Evolutionary conservation across 2,113 vertebrate genomes (phyloP).

Genomic region (Cyanoderma ruficeps): DNA sequence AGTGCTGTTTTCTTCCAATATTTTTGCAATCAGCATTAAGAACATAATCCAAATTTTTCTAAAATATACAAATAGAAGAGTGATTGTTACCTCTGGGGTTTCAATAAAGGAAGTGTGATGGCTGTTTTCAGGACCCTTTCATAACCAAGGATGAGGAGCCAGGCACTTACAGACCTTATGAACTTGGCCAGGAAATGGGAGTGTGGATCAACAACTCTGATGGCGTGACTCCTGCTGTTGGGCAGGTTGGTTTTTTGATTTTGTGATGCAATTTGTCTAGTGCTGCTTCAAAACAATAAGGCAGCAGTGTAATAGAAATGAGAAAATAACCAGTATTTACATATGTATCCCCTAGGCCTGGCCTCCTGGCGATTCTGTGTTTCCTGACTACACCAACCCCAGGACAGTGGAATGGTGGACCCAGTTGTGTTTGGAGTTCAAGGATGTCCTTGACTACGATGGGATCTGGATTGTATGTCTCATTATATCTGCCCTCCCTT

Average conservation of each 20-base stretch:
- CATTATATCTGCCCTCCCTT: neutral
- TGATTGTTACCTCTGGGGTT: neutral
- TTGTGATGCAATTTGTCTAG: neutral
- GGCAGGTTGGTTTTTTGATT: slow-evolving; percentile 72
- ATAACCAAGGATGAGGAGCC: slow-evolving; percentile 56
- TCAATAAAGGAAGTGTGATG: neutral
- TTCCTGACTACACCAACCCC: slow-evolving; percentile 83
- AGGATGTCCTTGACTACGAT: slow-evolving; percentile 81
- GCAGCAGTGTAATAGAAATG: neutral
- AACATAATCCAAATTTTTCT: neutral
- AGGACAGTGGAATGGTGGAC: slow-evolving; percentile 83
- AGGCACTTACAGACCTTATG: slow-evolving; percentile 75
- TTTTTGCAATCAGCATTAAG: neutral
- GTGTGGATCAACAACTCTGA: slow-evolving; percentile 84
- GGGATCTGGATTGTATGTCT: slow-evolving; percentile 87
- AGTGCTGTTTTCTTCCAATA: neutral
- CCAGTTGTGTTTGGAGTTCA: slow-evolving; percentile 78
- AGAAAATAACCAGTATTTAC: neutral
- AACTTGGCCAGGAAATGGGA: slow-evolving; percentile 74
- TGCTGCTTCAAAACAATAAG: neutral
- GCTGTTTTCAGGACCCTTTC: slow-evolving; percentile 59
- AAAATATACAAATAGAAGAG: neutral
- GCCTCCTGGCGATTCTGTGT: slow-evolving; percentile 79
- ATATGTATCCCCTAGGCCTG: slow-evolving; percentile 73
- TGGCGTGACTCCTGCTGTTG: slow-evolving; percentile 78